Conservation (phyloP, 2,797 vertebrate genomes). For the Potorous gilbertii region DNA sequence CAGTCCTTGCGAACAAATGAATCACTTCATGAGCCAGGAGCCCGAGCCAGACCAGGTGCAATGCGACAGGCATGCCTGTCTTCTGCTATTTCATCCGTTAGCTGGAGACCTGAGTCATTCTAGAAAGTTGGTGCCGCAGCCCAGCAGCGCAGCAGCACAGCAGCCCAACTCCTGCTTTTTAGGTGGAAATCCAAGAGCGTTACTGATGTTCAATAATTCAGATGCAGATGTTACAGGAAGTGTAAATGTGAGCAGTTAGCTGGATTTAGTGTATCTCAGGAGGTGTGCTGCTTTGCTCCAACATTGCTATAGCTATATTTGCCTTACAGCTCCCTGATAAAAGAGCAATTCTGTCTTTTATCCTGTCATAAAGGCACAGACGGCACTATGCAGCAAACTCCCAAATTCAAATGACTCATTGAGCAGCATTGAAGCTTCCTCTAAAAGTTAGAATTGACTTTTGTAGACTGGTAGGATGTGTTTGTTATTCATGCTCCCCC, state of each 20-base stretch:
- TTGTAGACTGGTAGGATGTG: slow-evolving; percentile 55
- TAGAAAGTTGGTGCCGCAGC: neutral
- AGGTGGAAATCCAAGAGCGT: slow-evolving; percentile 55
- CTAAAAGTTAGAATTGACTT: slow-evolving; percentile 57
- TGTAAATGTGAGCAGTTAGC: slow-evolving; percentile 48
- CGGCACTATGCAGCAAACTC: slow-evolving; percentile 24
- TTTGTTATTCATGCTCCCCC: slow-evolving; percentile 55
- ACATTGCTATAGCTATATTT: slow-evolving; percentile 28
- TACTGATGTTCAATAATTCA: slow-evolving; percentile 56
- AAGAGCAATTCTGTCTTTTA: slow-evolving; percentile 38
- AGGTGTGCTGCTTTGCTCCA: slow-evolving; percentile 5
- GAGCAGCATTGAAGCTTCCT: slow-evolving; percentile 39
- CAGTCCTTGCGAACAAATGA: neutral
- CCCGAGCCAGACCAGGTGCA: neutral
- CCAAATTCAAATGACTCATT: slow-evolving; percentile 64
- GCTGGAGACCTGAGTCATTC: slow-evolving; percentile 17
- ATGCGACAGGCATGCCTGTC: neutral
- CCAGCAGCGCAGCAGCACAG: neutral
- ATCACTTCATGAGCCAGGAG: neutral
- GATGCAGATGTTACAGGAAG: slow-evolving; percentile 33
- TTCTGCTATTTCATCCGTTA: slow-evolving; percentile 24
- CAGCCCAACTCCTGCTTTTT: slow-evolving; percentile 31
- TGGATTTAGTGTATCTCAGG: slow-evolving; percentile 55
- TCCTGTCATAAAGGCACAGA: slow-evolving; percentile 40
- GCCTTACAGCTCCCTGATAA: slow-evolving; percentile 22